Base-by-base conservation (phyloP, 2,113 vertebrate genomes). In the Centrocercus urophasianus region DNA sequence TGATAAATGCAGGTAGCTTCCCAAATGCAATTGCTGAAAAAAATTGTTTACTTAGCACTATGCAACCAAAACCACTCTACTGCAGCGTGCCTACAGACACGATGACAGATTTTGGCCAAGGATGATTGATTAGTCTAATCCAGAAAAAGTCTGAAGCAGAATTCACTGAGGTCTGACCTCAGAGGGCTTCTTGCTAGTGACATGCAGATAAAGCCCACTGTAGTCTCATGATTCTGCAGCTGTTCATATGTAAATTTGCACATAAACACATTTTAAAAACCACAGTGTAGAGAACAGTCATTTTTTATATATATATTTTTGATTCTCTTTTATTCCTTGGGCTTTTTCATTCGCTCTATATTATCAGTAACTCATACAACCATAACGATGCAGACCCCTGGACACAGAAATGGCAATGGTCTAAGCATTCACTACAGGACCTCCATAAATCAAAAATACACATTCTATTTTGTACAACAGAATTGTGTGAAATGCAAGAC, bases 11-110 rank as follows among this genome's bases (percentile, higher is more conserved):
- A 60, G 50, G 11, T 12, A 56, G 8, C 43, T 86, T 83, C 65
- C 67, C 54, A 60, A 71, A 72, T 1, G 27, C 24, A 7, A 2
- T 27, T 15, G 54, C 12, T 10, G 34, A 36, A 50, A 72, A 34
- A 76, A n/a, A 32, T 11, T 11, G 22, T 56, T 70, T 27, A 10
- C 43, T 71, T 57, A 19, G 10, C 38, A 42, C 42, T 5, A 11
- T 43, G 17, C 28, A 21, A 3, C 17, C 48, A 2, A 36, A 61
- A 42, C 40, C 24, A 4, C 1, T 5, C 2, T 28, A 5, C 2
- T 38, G 25, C 47, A 72, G 59, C 11, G 22, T 13, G 47, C 72
- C 60, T 27, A 7, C 13, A 15, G 22, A 40, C 1, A 57, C 3
- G 2, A 71, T 19, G 43, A 57, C 4, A 1, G 0, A 3, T 22